Evolutionary conservation across 2,113 vertebrate species (phyloP).

Genomic region (Hydrochoerus hydrochaeris): DNA sequence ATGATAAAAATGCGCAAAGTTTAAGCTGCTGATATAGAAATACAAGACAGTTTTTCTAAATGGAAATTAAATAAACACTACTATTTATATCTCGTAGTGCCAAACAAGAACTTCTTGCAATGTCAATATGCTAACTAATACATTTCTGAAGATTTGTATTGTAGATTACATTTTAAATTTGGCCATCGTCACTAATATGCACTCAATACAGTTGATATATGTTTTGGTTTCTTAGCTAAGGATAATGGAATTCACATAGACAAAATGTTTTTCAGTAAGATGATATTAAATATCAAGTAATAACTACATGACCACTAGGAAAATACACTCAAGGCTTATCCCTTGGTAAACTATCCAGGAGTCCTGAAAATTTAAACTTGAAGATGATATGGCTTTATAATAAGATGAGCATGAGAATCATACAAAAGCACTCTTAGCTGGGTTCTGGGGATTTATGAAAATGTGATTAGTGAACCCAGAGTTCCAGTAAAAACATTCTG

Average conservation of each 20-base stretch:
- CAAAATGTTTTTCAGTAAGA: slow-evolving; percentile 10
- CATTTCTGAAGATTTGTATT: background rate
- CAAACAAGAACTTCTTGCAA: background rate
- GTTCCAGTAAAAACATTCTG: background rate
- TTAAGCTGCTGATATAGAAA: background rate
- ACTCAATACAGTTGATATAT: background rate
- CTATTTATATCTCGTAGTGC: background rate
- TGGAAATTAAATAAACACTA: background rate
- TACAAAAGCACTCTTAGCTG: background rate
- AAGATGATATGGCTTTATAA: background rate
- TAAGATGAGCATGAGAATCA: background rate
- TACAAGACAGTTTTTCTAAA: background rate
- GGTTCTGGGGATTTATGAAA: background rate
- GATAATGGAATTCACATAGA: background rate
- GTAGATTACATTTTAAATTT: background rate
- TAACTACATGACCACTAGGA: background rate
- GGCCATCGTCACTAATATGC: background rate
- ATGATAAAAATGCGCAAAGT: background rate
- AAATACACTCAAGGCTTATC: background rate
- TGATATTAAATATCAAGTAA: background rate
- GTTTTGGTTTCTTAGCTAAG: background rate
- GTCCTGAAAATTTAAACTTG: background rate
- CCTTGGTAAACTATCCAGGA: background rate
- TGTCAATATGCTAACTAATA: background rate
- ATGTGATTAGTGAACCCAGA: background rate